Evolutionary conservation across 2,113 vertebrate species (phyloP).

Genomic region (Macquaria australasica): DNA sequence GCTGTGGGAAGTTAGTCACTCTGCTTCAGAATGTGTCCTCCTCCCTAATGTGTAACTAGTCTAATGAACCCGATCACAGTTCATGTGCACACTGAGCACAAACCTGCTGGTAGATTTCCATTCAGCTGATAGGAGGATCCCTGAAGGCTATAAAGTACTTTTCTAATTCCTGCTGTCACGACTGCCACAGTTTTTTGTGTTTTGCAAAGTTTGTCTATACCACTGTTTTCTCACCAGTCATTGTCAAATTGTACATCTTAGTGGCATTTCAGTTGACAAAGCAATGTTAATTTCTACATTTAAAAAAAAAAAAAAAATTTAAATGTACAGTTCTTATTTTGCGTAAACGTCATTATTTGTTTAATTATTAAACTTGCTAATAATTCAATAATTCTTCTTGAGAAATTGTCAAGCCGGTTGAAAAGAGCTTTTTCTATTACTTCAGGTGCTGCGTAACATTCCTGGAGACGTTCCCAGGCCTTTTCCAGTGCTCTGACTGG

Average conservation of each 20-base stretch:
- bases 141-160: not conserved
- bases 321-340: not conserved
- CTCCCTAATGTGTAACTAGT: constrained; percentile 50
- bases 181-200: not conserved
- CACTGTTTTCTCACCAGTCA: too few species aligned
- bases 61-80: constrained; percentile 55
- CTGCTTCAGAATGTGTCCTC: not conserved
- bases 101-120: constrained; percentile 62
- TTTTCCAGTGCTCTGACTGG: too few species aligned
- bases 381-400: too few species aligned
- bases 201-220: not conserved
- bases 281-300: not conserved
- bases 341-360: too few species aligned
- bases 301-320: not conserved
- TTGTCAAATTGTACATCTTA: not conserved
- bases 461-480: too few species aligned
- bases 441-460: too few species aligned
- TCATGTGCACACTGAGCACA: constrained; percentile 10
- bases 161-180: not conserved
- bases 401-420: too few species aligned
- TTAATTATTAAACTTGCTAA: too few species aligned
- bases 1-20: not conserved
- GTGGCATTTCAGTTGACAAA: not conserved
- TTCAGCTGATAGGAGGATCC: not conserved
- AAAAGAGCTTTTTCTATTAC: too few species aligned